Evolutionary conservation across 1,140 invertebrate genomes (phyloP), one percentile per base, ranked within the genome.

Genomic region (Drosophila santomea): DNA sequence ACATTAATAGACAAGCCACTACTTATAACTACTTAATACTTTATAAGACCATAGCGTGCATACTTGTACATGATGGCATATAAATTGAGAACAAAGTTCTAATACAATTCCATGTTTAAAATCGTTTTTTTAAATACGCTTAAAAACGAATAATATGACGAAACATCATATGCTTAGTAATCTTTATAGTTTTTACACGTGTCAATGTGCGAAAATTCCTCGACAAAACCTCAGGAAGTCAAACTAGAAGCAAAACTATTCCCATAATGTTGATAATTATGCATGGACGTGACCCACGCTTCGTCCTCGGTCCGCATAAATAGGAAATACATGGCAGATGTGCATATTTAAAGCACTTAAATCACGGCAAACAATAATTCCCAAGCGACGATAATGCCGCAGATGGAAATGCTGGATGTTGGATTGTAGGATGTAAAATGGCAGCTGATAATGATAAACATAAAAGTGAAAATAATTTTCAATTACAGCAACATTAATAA

Each of bases 381-480:
- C 83, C 83, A 68, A 74, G 84, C 71, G 84, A 84, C 80, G 63
- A 83, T 73, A 66, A 73, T 62, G 62, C 38, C 28, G 66, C 47
- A 38, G 41, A 51, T 67, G 61, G 39, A 17, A 11, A 41, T 35
- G 32, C 17, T 15, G 32, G 50, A 52, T 52, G 50, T 52, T 4
- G 41, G n/a, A 43, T n/a, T 52, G 50, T 52, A 10, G 41, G n/a
- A 43, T n/a, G 41, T 8, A 39, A 39, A 83, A 76, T 79, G 71
- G 76, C 52, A 69, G 54, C 64, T 80, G 85, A 84, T 89, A 88
- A 80, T 82, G 80, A 86, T 90, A 88, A 88, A 71, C 84, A 90
- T 80, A 89, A 89, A 89, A 89, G 84, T 89, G 84, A 89, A 89
- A 89, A 89, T 89, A 89, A 89, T 89, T 89, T 89, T 89, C 84